phyloP scores from a whole-genome alignment of 2,888 invertebrate species.

The Hirtodrosophila confusa region DNA sequence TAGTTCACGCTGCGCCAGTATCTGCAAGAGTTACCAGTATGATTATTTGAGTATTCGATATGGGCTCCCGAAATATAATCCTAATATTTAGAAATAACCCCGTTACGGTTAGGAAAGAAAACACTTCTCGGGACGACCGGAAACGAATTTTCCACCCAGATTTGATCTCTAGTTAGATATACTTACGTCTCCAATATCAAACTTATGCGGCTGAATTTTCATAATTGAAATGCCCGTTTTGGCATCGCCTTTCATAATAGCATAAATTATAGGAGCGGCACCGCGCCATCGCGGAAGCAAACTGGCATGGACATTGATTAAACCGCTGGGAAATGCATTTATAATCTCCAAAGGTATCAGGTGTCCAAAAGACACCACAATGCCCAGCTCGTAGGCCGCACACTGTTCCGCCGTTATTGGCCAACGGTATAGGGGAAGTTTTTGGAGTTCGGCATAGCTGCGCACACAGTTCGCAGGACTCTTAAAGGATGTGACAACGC shows the following conservation, averaged over 20 bases:
- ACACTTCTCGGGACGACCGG: too few species aligned
- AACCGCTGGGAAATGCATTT: slow-evolving; percentile 92
- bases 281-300: slow-evolving; percentile 96
- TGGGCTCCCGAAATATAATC: too few species aligned
- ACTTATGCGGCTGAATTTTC: slow-evolving; percentile 91
- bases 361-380: slow-evolving; percentile 97
- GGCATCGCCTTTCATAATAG: slow-evolving; percentile 92
- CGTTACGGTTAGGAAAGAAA: too few species aligned
- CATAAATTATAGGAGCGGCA: slow-evolving; percentile 94
- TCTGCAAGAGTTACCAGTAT: slow-evolving; percentile 52
- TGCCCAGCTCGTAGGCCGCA: slow-evolving; percentile 90
- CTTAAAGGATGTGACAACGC: slow-evolving; percentile 89
- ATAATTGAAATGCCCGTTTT: slow-evolving; percentile 94
- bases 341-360: slow-evolving; percentile 92
- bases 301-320: slow-evolving; percentile 97
- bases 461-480: slow-evolving; percentile 87
- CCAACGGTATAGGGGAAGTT: slow-evolving; percentile 89
- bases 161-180: too few species aligned
- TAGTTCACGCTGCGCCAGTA: slow-evolving; percentile 86
- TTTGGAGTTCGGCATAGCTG: slow-evolving; percentile 87
- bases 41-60: not conserved
- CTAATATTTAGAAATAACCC: too few species aligned
- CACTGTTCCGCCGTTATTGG: slow-evolving; percentile 84
- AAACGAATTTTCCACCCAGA: too few species aligned
- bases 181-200: slow-evolving; percentile 90